phyloP scores from a whole-genome alignment of 2,113 vertebrate genomes.

The Collichthys lucidus region DNA sequence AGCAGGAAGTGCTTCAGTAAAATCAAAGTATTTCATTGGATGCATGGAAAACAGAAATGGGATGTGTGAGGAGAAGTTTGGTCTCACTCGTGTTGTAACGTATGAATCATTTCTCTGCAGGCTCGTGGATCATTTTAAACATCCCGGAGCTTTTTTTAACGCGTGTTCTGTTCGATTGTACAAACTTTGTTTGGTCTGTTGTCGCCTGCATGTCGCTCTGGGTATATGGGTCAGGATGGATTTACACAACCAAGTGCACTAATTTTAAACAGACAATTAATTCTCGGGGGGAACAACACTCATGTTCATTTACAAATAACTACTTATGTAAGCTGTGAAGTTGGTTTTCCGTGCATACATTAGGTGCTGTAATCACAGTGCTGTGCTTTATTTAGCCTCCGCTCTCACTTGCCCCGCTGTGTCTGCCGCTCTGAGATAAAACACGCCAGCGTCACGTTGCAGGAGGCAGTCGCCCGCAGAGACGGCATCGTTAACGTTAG shows the following conservation, averaged over 20 bases:
- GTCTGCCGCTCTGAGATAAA: conserved; percentile 53
- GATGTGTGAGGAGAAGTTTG: too few species aligned
- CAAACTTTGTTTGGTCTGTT: background rate
- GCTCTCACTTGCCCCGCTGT: background rate
- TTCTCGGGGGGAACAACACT: conserved; percentile 42
- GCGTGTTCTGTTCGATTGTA: background rate
- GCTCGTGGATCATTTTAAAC: background rate
- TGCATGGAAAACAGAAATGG: too few species aligned
- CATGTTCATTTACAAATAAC: conserved; percentile 43
- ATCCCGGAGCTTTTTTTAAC: background rate
- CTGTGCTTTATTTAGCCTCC: conserved; percentile 37
- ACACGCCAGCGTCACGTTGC: background rate
- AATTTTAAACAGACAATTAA: conserved; percentile 64
- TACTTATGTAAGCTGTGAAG: conserved; percentile 44
- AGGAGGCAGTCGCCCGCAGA: conserved; percentile 34
- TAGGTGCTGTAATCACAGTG: conserved; percentile 33
- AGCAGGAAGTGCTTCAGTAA: too few species aligned
- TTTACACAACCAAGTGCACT: conserved; percentile 33
- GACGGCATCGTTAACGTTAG: conserved; percentile 20
- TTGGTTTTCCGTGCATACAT: conserved; percentile 47
- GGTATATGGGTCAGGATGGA: conserved; percentile 48
- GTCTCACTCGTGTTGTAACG: background rate
- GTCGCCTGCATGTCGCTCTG: background rate
- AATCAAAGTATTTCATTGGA: too few species aligned
- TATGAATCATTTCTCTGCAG: background rate